phyloP scores from a whole-genome alignment of 2,888 invertebrate species.

The Brachyopa scutellaris region DNA sequence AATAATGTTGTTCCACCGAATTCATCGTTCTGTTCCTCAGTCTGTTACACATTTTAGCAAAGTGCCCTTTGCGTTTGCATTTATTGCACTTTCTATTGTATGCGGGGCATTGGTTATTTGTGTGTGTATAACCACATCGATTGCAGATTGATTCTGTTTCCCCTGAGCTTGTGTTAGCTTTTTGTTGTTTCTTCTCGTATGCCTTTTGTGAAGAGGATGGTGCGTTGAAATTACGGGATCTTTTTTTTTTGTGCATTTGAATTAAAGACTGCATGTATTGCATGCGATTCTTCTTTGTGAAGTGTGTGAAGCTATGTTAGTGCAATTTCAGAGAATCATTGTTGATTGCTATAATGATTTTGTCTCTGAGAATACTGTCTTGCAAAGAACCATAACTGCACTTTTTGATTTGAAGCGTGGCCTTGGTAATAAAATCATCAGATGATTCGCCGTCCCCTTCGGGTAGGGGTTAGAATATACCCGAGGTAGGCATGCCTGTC shows the following conservation, averaged over 20 bases:
- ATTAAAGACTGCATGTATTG: constrained; percentile 4
- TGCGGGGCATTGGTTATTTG: constrained; percentile 9
- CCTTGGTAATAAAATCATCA: constrained; percentile 33
- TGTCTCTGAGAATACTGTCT: constrained; percentile 19
- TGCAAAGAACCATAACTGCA: constrained; percentile 26
- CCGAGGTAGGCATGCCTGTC: too few relatives aligned
- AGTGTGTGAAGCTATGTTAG: constrained; percentile 24
- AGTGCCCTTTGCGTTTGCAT: constrained; percentile 26
- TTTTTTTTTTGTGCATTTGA: not conserved
- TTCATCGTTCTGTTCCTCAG: constrained; percentile 24
- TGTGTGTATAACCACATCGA: constrained; percentile 11
- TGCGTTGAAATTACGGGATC: not conserved
- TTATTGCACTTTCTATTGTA: constrained; percentile 30
- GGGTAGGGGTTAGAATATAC: too few relatives aligned
- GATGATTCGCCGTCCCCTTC: too few relatives aligned
- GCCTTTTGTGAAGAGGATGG: not conserved
- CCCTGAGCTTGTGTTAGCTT: not conserved
- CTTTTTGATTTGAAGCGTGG: constrained; percentile 33
- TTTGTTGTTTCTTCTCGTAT: not conserved
- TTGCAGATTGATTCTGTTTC: constrained; percentile 22
- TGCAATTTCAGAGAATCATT: constrained; percentile 19
- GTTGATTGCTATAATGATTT: constrained; percentile 19
- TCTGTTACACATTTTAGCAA: constrained; percentile 23
- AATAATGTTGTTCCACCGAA: not conserved
- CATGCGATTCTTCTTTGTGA: constrained; percentile 26